Percentiles rank a stretch among this genome's conserved stretches.
These are phyloP conservation scores for Tinea pellionella DNA, from an alignment of 2,888 invertebrate species.

Conservation along the genomic window DNA sequence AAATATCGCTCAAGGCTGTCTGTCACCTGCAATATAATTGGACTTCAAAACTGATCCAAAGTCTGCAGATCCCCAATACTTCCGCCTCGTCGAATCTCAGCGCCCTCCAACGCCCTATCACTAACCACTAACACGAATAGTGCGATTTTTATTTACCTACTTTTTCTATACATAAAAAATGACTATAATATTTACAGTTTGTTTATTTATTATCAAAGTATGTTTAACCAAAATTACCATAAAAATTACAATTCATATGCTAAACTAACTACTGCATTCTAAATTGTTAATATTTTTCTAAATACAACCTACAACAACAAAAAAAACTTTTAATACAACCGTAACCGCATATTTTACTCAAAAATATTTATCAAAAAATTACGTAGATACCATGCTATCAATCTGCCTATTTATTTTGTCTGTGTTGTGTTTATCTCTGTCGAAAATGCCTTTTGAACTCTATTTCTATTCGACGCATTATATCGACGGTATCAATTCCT, in stretches of 20 bases:
- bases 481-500: slow-evolving; percentile 40
- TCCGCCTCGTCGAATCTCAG: slow-evolving; percentile 54
- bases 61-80: slow-evolving; percentile 65
- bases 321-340: too few relatives aligned
- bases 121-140: background rate
- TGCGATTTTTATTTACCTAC: slow-evolving; percentile 15
- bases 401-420: slow-evolving; percentile 61
- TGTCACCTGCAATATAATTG: slow-evolving; percentile 65
- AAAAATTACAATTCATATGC: too few relatives aligned
- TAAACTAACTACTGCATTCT: too few relatives aligned
- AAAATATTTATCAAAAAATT: too few relatives aligned
- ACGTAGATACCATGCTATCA: slow-evolving; percentile 18
- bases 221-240: too few relatives aligned
- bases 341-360: too few relatives aligned
- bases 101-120: slow-evolving; percentile 23
- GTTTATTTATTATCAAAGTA: too few relatives aligned
- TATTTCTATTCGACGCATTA: slow-evolving; percentile 53
- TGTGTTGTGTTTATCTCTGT: slow-evolving; percentile 60
- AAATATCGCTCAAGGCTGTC: slow-evolving; percentile 19
- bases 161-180: slow-evolving; percentile 15
- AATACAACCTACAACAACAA: too few relatives aligned
- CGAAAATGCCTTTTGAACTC: slow-evolving; percentile 54
- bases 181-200: too few relatives aligned
- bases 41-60: slow-evolving; percentile 62
- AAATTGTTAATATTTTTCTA: too few relatives aligned